A percentile compares a stretch with the other conserved stretches of the same genome.
phyloP scores from a whole-genome alignment of 2,113 vertebrate genomes.

The Cricetomys ansorgei region DNA sequence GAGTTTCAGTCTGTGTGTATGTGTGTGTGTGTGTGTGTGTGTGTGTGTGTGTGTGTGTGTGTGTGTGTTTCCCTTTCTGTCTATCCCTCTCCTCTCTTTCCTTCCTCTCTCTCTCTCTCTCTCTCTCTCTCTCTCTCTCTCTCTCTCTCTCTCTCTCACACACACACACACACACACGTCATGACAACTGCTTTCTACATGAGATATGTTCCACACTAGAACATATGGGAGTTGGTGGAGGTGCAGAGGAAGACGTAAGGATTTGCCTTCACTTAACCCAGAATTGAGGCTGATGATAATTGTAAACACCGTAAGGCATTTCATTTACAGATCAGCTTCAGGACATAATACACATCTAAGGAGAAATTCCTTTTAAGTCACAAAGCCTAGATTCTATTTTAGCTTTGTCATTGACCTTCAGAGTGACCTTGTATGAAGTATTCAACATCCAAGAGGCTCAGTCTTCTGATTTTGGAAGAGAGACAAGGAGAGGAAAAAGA shows the following conservation, averaged over 20 bases:
- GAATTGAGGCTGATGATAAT: constrained; percentile 56
- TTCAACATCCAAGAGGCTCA: constrained; percentile 63
- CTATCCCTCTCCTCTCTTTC: neutral
- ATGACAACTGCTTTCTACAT: constrained; percentile 44
- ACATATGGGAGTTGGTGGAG: constrained; percentile 56
- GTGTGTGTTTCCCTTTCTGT: neutral
- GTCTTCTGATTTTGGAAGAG: constrained; percentile 34
- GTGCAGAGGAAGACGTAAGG: constrained; percentile 56
- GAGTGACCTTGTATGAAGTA: constrained; percentile 67
- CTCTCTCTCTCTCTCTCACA: neutral
- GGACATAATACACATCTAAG: constrained; percentile 50
- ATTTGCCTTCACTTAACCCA: constrained; percentile 64
- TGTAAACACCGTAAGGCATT: constrained; percentile 59
- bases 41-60: neutral
- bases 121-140: too few species aligned
- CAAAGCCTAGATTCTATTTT: constrained; percentile 76
- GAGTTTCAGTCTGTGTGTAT: neutral
- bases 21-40: neutral
- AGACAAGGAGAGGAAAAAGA: neutral
- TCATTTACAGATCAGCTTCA: constrained; percentile 77
- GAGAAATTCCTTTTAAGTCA: constrained; percentile 69
- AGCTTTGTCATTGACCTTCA: constrained; percentile 74
- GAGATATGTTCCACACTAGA: constrained; percentile 49
- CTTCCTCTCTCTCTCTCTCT: too few species aligned
- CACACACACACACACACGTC: neutral